phyloP scores from a whole-genome alignment of 2,113 vertebrate species.

The Penelope pileata region DNA sequence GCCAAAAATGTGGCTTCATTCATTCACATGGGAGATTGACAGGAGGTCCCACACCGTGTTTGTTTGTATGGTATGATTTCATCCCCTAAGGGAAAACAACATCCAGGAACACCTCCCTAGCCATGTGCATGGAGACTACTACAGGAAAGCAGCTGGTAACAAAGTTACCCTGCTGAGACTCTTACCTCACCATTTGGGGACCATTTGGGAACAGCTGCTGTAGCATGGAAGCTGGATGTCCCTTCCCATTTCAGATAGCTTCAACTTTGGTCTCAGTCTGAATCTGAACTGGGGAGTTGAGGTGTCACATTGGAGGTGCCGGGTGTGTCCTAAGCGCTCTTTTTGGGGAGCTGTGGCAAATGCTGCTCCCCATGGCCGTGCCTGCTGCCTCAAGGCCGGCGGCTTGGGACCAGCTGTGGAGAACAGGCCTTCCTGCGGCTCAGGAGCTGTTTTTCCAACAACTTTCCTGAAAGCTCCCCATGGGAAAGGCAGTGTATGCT shows the following conservation, averaged over 20 bases:
- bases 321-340: background rate
- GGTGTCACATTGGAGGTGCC: accelerated
- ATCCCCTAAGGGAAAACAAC: background rate
- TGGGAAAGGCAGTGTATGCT: accelerated
- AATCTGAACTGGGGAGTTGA: background rate
- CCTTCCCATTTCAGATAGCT: background rate
- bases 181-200: background rate
- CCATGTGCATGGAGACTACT: background rate
- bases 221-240: background rate
- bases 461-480: background rate
- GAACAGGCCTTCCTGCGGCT: accelerated
- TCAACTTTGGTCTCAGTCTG: background rate
- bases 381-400: no score
- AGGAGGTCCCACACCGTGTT: accelerated
- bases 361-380: accelerated
- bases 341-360: background rate
- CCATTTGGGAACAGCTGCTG: background rate
- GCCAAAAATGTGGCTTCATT: background rate
- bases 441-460: accelerated
- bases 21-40: accelerated
- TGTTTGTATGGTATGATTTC: background rate
- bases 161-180: accelerated
- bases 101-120: accelerated
- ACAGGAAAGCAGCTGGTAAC: background rate
- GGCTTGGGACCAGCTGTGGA: accelerated